Base-by-base conservation (phyloP, 2,888 invertebrate species). In the Drosophila maculinotata region DNA sequence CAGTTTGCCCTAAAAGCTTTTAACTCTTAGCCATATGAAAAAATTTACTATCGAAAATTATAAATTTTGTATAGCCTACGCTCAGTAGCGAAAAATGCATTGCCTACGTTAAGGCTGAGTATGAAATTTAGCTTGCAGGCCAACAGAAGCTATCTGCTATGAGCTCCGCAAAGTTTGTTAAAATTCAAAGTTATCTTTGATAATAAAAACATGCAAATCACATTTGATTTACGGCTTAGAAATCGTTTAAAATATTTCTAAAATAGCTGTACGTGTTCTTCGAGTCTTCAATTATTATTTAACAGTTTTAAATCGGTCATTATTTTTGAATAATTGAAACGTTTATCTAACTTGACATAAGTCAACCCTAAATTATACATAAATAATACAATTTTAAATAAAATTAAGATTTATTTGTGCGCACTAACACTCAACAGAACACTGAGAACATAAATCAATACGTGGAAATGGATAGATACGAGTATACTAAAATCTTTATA, bases 381-480 rank as follows among this genome's bases (percentile, higher is more conserved):
- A 33, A 20, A 20, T 20, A 20, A 4, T 20, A 20, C 31, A 33
- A 33, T 33, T 23, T 15, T 14, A 41, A 23, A 4, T 10, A 20
- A 17, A 38, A 35, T 12, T 53, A 9, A 41, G 31, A 17, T 15
- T 5, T 25, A 42, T 42, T 28, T 36, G 26, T 9, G 12, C 36
- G 0, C 30, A 12, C 33, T 8, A 25, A 8, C 30, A 36, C 10
- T 44, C 35, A 15, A 35, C 12, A 12, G 9, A 58, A 25, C 7
- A 7, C 28, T 23, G 51, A 51, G 42, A 31, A 62, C 56, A 52
- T 68, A 8, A 25, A 17, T 25, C 14, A 30, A 20, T 60, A 59
- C 52, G 31, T 49, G 25, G 56, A 62, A 71, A 53, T 36, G 2
- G 30, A 45, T 36, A 51, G 14, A 28, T 23, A 26, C 7, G 1